These are phyloP conservation scores for Archegozetes longisetosus DNA, from an alignment of 1,140 invertebrate genomes.

Conservation along the genomic window DNA sequence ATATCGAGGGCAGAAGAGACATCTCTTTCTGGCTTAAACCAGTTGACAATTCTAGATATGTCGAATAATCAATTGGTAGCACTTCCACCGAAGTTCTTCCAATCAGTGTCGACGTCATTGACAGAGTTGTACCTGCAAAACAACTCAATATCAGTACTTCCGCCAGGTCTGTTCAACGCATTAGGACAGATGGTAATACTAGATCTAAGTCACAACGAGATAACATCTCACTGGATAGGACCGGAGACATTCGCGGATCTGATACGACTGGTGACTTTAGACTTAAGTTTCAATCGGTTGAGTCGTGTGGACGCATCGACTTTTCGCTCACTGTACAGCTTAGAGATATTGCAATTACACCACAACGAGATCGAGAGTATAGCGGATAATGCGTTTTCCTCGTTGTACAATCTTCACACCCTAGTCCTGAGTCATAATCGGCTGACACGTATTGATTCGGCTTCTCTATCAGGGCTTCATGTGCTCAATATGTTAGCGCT, in stretches of 20 bases:
- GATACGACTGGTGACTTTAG: slow-evolving; percentile 63
- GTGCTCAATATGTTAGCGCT: slow-evolving; percentile 64
- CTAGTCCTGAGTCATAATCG: slow-evolving; percentile 61
- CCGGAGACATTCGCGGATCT: slow-evolving; percentile 64
- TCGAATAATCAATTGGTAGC: slow-evolving; percentile 59
- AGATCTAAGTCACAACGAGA: slow-evolving; percentile 67
- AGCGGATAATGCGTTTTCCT: slow-evolving; percentile 40
- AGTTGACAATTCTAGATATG: slow-evolving; percentile 59
- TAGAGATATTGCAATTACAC: slow-evolving; percentile 22
- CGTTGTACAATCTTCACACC: slow-evolving; percentile 65
- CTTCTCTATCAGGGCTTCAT: slow-evolving; percentile 65
- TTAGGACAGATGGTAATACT: slow-evolving; percentile 62
- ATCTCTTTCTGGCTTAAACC: slow-evolving; percentile 52
- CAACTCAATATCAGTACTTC: slow-evolving; percentile 58
- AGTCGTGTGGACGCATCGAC: slow-evolving; percentile 49
- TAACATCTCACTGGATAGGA: slow-evolving; percentile 63
- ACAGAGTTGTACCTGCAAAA: slow-evolving; percentile 74
- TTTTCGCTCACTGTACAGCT: slow-evolving; percentile 36
- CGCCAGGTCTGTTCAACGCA: slow-evolving; percentile 56
- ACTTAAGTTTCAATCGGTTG: slow-evolving; percentile 67
- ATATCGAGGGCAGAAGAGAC: slow-evolving; percentile 59
- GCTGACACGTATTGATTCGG: slow-evolving; percentile 50
- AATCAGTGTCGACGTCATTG: slow-evolving; percentile 50
- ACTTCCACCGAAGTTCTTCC: slow-evolving; percentile 56
- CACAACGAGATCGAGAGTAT: slow-evolving; percentile 23